Base-by-base conservation (phyloP, 1,140 invertebrate genomes). In the Conus ventricosus region DNA sequence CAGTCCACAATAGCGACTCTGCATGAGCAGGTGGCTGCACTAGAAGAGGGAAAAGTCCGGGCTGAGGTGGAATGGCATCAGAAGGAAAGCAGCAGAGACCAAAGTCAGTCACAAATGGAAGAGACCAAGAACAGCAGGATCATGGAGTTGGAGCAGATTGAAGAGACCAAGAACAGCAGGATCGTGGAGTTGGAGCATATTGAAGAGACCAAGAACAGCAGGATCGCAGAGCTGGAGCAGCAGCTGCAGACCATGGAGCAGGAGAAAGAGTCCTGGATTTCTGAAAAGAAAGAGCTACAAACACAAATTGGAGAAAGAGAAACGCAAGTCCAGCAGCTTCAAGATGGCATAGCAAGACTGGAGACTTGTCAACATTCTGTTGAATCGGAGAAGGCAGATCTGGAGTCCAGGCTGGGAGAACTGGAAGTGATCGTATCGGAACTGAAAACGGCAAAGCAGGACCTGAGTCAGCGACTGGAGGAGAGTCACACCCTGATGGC, bases 381-480 rank as follows among this genome's bases (percentile, higher is more conserved):
- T 6, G 81, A 91, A 17, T 90, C 75, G 25, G 91, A 93, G 80
- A 93, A 93, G 71, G 67, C 82, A 0, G 85, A 87, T 25, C 60
- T 93, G 13, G 92, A 93, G 84, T 90, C 88, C 27, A 92, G 91
- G 67, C 84, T 93, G 10, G 89, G 76, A 5, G 90, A 82, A n/a
- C 90, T 92, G 88, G 91, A 92, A 57, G 81, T 87, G 15, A 90
- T 91, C 23, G 88, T 93, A 39, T 80, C 87, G 5, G 88, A 91
- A 10, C 87, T 91, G 84, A 81, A 89, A 88, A 89, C 89, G 81
- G 84, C 89, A 3, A 93, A 92, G 87, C 90, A 91, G 55, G 91
- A 93, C 54, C 85, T 92, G 51, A 91, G 85, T 82, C 84, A 90
- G 51, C 90, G 90, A 78, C 87, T 92, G 25, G 89, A 91, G n/a